These are phyloP conservation scores for Girardinichthys multiradiatus DNA, from an alignment of 2,113 vertebrate species.

Conservation along the genomic window DNA sequence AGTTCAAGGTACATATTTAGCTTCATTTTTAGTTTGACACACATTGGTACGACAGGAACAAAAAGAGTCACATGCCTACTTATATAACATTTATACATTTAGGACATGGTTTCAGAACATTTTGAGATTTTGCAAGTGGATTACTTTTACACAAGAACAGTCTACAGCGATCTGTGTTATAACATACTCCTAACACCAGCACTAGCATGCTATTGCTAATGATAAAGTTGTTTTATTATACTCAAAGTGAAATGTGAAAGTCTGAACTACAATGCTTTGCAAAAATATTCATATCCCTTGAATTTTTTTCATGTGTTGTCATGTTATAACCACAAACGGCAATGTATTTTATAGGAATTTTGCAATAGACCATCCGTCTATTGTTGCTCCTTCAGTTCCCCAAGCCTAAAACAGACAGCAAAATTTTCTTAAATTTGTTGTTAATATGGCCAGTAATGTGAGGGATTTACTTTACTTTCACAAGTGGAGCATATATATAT, in stretches of 20 bases:
- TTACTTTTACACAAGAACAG: neutral
- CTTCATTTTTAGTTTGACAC: constrained; percentile 28
- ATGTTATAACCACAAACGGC: neutral
- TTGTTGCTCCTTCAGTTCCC: too few species aligned
- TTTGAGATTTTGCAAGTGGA: neutral
- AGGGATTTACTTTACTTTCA: too few species aligned
- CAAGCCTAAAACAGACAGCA: too few species aligned
- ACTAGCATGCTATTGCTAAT: neutral
- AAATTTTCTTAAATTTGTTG: too few species aligned
- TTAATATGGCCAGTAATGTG: too few species aligned
- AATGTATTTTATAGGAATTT: neutral
- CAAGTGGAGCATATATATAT: too few species aligned
- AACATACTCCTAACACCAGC: neutral
- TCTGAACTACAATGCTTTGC: neutral
- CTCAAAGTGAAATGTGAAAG: neutral
- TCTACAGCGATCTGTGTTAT: neutral
- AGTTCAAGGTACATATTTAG: constrained; percentile 52
- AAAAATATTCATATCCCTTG: neutral
- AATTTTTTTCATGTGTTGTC: too few species aligned
- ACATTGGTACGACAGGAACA: constrained; percentile 8
- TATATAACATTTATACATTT: neutral
- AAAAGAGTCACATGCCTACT: neutral
- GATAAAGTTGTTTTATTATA: neutral
- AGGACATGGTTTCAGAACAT: constrained; percentile 4
- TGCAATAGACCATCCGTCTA: neutral